Evolutionary conservation across 1,140 invertebrate genomes (phyloP), one percentile per base, ranked within the genome.

Genomic region (Drosophila sproati): DNA sequence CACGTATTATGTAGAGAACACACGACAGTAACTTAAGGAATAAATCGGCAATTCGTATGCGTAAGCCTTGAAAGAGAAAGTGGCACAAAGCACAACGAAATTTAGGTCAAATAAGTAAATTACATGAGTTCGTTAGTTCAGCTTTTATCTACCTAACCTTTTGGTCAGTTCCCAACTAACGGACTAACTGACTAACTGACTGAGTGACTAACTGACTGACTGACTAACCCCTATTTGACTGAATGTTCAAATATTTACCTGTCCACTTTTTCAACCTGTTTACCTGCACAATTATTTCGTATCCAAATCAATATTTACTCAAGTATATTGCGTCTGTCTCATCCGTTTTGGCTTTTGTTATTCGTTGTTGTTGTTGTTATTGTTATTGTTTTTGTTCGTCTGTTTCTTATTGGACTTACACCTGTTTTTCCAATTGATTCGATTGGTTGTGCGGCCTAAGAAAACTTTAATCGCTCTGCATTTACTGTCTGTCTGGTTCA

Each of bases 11-110:
- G 94, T 99, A 99, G 81, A 99, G 95, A 92, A 98, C 94, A 94
- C 98, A 99, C 93, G 98, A 97, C 91, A 99, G 93, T 61, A 99
- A 94, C 94, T 99, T 99, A 94, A 99, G 97, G 93, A 98, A 96
- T 92, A 99, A 95, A 94, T 99, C 99, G 81, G 98, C 98, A 86
- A 99, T 97, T 92, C 98, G 96, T 94, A 99, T 99, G 86, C 98
- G 95, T 93, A 99, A 95, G 96, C 98, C 98, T 99, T 12, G 7
- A 48, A 62, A 41, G 37, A 61, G 59, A 51, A 69, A 73, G 52
- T 28, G 39, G n/a, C n/a, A 59, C 37, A 35, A 37, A 37, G 37
- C 34, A 83, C 29, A 56, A 51, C 47, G 29, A 57, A 68, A 80
- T 86, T 80, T 88, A 78, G 80, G 85, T 88, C 85, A 88, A 66